These are phyloP conservation scores for Pyrgus malvae DNA, from an alignment of 2,888 invertebrate genomes.

Conservation along the genomic window DNA sequence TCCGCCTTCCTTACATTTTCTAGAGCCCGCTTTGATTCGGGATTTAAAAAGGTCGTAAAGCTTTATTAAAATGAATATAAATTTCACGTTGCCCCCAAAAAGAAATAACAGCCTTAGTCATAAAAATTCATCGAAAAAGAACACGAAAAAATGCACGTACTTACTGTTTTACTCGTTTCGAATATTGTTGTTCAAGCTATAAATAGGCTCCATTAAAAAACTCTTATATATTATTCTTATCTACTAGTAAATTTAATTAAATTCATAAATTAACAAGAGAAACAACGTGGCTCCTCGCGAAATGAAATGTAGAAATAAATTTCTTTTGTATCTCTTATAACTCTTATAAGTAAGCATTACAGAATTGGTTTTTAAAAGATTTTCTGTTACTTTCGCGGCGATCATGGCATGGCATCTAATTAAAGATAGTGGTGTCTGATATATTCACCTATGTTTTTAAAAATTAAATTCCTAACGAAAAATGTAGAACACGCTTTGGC, in stretches of 20 bases:
- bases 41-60: constrained; percentile 27
- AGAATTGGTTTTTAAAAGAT: constrained; percentile 12
- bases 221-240: no score
- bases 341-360: constrained; percentile 5
- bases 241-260: no score
- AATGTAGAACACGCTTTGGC: not conserved
- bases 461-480: not conserved
- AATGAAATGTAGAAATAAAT: not conserved
- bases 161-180: no score
- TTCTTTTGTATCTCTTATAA: not conserved
- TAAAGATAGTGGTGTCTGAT: not conserved
- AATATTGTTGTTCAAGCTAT: not conserved
- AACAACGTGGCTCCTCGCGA: not conserved
- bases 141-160: no score
- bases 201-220: no score
- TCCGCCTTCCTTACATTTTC: constrained; percentile 23
- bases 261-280: no score
- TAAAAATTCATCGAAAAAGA: not conserved
- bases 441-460: not conserved
- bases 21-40: constrained; percentile 27
- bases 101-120: constrained; percentile 2
- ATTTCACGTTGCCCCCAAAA: constrained; percentile 11
- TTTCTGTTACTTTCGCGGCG: constrained; percentile 6
- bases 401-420: constrained; percentile 4
- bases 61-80: constrained; percentile 26